Evolutionary conservation across 2,113 vertebrate species (phyloP), one percentile per base, ranked within the genome.

Genomic region (Panurus biarmicus): DNA sequence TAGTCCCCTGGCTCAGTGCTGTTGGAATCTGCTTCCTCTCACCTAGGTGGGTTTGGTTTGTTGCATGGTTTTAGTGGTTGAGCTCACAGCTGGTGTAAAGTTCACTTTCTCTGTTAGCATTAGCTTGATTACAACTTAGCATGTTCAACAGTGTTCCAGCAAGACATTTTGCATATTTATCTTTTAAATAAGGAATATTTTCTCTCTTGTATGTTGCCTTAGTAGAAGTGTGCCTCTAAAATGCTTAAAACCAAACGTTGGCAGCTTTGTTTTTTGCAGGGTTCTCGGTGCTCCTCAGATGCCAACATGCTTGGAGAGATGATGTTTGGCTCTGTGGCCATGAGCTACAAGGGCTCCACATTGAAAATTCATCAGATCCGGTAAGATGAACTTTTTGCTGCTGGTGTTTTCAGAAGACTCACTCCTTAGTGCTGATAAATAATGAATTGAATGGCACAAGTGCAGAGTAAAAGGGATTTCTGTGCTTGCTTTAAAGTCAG

Each of bases 321-420:
- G 99, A 99, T 99, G 99, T 99, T 99, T 97, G 99, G 99, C 71
- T 99, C 99, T 28, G 99, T 99, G 92, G 99, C 99, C 38, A 99
- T 99, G 99, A 99, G 99, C 97, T 99, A 99, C 97, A 99, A 99
- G 97, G 99, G 99, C 60, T 99, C 99, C 24, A 99, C 99, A 0
- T 74, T 99, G 91, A 99, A 99, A 97, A 99, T 99, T 94, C 99
- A 99, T 95, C 99, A 99, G 94, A 99, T 99, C 64, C 98, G 99
- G 99, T 99, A 89, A 98, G 97, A 25, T 18, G 9, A 40, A 60
- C 57, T 73, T 65, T 56, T 73, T 72, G 57, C 31, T 87, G 38
- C 85, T 69, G 58, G 4, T 31, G 24, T 84, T 95, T 81, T 84
- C 57, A 57, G 42, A 56, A 73, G 61, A 56, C 48, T 53, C 36